Conservation (phyloP, 1,140 invertebrate genomes). For the Rhynchophorus ferrugineus region DNA sequence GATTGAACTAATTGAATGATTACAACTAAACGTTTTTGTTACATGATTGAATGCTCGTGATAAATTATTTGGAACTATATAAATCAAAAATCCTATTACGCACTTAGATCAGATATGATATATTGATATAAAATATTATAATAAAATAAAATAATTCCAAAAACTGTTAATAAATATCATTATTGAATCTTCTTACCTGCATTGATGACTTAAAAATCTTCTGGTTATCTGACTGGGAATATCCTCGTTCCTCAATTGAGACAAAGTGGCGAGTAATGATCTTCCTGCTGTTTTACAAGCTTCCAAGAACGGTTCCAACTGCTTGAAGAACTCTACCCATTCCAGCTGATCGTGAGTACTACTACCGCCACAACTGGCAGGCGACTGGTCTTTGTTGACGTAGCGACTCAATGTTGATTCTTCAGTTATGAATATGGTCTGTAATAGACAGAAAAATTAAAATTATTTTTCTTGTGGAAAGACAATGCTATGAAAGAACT, state of each 20-base stretch:
- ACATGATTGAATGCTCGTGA: too few species aligned
- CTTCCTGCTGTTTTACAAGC: constrained; percentile 45
- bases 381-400: constrained; percentile 43
- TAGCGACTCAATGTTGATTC: constrained; percentile 36
- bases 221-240: constrained; percentile 41
- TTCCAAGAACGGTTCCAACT: constrained; percentile 46
- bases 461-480: background rate
- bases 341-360: constrained; percentile 50
- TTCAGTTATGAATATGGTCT: constrained; percentile 34
- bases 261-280: constrained; percentile 44
- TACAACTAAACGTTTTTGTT: too few species aligned
- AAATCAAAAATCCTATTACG: too few species aligned
- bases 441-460: constrained; percentile 10
- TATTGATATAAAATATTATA: too few species aligned
- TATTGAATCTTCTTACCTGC: too few species aligned
- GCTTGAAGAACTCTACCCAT: constrained; percentile 58
- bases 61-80: too few species aligned
- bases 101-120: too few species aligned
- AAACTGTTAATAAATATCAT: too few species aligned
- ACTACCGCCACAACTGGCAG: constrained; percentile 44
- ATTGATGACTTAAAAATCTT: constrained; percentile 48
- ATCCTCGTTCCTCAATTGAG: constrained; percentile 46
- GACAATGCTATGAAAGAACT: too few species aligned
- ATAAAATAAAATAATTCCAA: too few species aligned
- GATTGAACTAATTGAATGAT: too few species aligned